Evolutionary conservation across 2,113 vertebrate genomes (phyloP), one percentile per base, ranked within the genome.

Genomic region (Anhinga anhinga): DNA sequence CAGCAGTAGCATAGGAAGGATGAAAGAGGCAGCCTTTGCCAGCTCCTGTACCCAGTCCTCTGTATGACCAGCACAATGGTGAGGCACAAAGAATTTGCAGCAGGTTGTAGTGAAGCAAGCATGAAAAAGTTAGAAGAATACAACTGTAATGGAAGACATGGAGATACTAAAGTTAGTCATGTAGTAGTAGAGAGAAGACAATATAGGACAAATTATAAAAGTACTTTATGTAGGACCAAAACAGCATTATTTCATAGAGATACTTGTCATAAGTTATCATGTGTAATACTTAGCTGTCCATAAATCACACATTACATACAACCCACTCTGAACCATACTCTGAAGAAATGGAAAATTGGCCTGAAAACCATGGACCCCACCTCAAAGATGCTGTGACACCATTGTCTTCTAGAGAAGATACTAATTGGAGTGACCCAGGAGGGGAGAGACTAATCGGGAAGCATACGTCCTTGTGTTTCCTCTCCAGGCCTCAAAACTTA

Each of bases 401-500:
- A 4, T 0, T 2, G 1, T 12, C 20, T 42, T 49, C 5, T 49
- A 77, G 16, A 44, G 38, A 74, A 85, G 10, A 45, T 36, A 12
- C 11, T 76, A 9, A 23, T 5, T 56, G 40, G 27, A 62, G 10
- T 29, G 23, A 76, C 4, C 10, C 21, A 49, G 32, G 27, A 72
- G 11, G 4, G 21, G 30, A 61, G 18, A 71, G 1, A 8, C 10
- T 91, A 7, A 36, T 72, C 5, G 9, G 27, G 7, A 74, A 77
- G 20, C 32, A 20, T 13, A 21, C 0, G 0, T 29, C 8, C 10
- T 83, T 66, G 5, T 78, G 13, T 66, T 85, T n/a, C 26, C 19
- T 78, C 40, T 53, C 36, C 26, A 74, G 15, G 26, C 8, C 52
- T 82, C 63, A 70, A 42, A 14, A 44, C 58, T 34, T 83, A 55